phyloP scores from a whole-genome alignment of 2,888 invertebrate genomes.

The Amiota mariae region DNA sequence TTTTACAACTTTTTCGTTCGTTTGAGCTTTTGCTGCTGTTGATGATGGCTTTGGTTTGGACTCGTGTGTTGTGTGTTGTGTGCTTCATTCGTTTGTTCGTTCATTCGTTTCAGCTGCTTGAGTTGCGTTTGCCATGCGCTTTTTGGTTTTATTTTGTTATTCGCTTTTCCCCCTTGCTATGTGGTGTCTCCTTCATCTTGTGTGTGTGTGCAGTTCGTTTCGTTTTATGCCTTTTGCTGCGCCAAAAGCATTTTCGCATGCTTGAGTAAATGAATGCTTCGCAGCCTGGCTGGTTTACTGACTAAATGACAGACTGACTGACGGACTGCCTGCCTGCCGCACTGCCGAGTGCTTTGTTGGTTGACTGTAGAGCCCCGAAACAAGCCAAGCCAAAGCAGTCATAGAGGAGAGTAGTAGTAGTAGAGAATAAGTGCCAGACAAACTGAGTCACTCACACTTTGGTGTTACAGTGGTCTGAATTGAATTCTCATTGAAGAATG shows the following conservation, averaged over 20 bases:
- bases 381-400: not conserved
- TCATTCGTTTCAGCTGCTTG: not conserved
- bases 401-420: too few relatives aligned
- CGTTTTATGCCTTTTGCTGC: constrained; percentile 41
- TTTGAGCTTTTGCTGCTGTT: constrained; percentile 7
- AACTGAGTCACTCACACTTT: too few relatives aligned
- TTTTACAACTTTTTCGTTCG: not conserved
- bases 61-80: too few relatives aligned
- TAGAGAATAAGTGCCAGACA: too few relatives aligned
- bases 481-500: too few relatives aligned
- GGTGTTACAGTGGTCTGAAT: too few relatives aligned
- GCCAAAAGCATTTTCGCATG: constrained; percentile 33
- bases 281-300: constrained; percentile 12
- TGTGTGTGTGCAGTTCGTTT: constrained; percentile 19
- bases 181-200: not conserved
- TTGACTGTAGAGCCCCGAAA: not conserved
- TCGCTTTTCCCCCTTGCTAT: constrained; percentile 11
- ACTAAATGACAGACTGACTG: not conserved
- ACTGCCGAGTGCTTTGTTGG: not conserved
- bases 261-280: constrained; percentile 3
- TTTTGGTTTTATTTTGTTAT: not conserved
- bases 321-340: not conserved
- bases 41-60: too few relatives aligned
- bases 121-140: constrained; percentile 10
- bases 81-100: too few relatives aligned